Conservation (phyloP, 2,113 vertebrate genomes). For the Tupaia chinensis region DNA sequence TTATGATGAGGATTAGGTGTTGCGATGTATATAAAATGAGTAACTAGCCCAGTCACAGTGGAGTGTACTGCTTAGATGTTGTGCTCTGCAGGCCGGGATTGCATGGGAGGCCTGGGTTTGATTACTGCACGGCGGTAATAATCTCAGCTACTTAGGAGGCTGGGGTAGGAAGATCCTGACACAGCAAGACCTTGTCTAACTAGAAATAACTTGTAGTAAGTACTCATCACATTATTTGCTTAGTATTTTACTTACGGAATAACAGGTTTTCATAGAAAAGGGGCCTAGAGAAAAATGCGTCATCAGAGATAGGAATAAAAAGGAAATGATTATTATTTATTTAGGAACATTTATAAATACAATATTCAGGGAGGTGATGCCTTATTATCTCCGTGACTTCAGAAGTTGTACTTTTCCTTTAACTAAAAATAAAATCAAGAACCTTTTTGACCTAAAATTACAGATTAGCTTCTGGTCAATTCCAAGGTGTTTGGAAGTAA, state of each 20-base stretch:
- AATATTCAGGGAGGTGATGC: background rate
- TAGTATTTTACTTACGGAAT: background rate
- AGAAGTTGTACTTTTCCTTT: background rate
- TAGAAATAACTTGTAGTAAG: background rate
- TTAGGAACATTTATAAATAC: background rate
- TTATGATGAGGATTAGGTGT: background rate
- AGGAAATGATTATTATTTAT: background rate
- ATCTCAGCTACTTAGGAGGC: too few relatives aligned
- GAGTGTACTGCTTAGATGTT: too few relatives aligned
- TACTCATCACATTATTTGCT: background rate
- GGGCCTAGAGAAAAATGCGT: background rate
- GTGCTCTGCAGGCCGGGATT: too few relatives aligned
- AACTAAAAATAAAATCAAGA: background rate
- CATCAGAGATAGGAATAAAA: background rate
- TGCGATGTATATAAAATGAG: background rate
- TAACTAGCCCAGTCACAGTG: too few relatives aligned
- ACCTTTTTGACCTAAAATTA: background rate
- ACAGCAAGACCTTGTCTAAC: too few relatives aligned
- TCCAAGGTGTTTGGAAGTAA: background rate
- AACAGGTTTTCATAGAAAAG: background rate
- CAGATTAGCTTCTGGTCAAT: background rate
- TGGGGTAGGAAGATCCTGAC: too few relatives aligned
- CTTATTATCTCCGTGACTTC: background rate
- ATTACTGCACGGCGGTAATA: too few relatives aligned
- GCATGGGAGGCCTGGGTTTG: too few relatives aligned